Conservation (phyloP, 2,797 vertebrate genomes). For the Sebastes jordani region DNA sequence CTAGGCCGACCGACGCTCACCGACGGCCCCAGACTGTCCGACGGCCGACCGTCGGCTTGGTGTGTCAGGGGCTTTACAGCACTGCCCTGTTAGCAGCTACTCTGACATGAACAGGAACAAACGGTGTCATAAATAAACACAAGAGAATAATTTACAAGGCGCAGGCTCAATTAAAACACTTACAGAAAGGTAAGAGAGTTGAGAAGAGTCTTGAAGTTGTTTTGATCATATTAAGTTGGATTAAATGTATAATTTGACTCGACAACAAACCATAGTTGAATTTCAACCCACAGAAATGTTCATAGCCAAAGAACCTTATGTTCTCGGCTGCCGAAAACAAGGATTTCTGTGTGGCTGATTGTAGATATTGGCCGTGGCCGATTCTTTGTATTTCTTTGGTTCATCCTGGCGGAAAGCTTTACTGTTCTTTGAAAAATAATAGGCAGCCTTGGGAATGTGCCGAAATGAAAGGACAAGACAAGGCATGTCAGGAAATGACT, state of each 20-base stretch:
- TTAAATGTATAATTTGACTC: background rate
- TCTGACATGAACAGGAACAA: background rate
- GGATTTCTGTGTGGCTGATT: slow-evolving; percentile 37
- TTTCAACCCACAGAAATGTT: background rate
- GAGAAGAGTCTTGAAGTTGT: background rate
- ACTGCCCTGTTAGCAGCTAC: background rate
- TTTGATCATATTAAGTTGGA: background rate
- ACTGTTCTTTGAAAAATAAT: slow-evolving; percentile 69
- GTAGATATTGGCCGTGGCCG: slow-evolving; percentile 25
- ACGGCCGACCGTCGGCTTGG: too few species aligned
- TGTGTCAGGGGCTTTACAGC: too few species aligned
- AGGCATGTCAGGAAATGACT: slow-evolving; percentile 69
- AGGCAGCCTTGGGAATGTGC: slow-evolving; percentile 68
- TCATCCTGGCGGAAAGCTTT: slow-evolving; percentile 44
- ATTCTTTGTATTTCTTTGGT: slow-evolving; percentile 41
- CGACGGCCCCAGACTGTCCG: too few species aligned
- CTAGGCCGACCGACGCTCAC: too few species aligned
- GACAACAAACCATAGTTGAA: background rate
- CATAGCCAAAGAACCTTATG: background rate
- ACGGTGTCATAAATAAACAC: background rate
- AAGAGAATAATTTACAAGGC: background rate
- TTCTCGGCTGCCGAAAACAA: slow-evolving; percentile 25
- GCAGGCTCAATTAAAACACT: background rate
- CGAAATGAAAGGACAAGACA: slow-evolving; percentile 65
- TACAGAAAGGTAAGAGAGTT: background rate